A percentile compares a stretch with the other conserved stretches of the same genome.
These are phyloP conservation scores for Metridium senile DNA, from an alignment of 92 coral and sea anemone genomes.

Conservation along the genomic window DNA sequence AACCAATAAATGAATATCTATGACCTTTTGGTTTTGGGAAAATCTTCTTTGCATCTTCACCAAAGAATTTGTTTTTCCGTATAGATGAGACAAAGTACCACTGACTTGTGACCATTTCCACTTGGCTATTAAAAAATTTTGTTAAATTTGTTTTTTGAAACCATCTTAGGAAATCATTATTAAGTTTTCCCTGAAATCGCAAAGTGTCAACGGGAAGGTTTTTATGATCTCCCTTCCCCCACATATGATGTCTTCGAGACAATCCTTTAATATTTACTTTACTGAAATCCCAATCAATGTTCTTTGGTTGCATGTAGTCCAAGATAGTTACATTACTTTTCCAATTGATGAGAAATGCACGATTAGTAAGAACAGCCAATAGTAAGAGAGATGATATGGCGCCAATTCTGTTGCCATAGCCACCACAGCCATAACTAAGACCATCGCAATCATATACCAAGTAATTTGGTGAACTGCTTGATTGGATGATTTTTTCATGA, in stretches of 20 bases:
- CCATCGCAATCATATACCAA: slow-evolving; percentile 72
- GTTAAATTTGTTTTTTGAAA: slow-evolving; percentile 34
- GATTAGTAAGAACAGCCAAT: slow-evolving; percentile 65
- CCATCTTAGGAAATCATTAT: slow-evolving; percentile 43
- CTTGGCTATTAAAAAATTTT: slow-evolving; percentile 40
- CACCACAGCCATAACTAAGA: slow-evolving; percentile 64
- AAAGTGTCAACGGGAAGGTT: slow-evolving; percentile 26
- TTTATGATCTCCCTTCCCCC: slow-evolving; percentile 60
- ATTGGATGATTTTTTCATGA: slow-evolving; percentile 47
- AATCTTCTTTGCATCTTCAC: slow-evolving; percentile 18
- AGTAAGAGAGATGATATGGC: slow-evolving; percentile 61
- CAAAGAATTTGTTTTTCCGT: slow-evolving; percentile 49
- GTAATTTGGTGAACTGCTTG: slow-evolving; percentile 29
- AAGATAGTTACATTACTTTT: slow-evolving; percentile 43
- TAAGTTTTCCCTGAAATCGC: not conserved
- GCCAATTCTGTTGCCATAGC: slow-evolving; percentile 72
- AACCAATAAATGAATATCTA: slow-evolving; percentile 60
- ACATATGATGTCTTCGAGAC: slow-evolving; percentile 47
- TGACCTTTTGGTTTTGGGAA: slow-evolving; percentile 36
- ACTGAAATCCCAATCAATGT: slow-evolving; percentile 52
- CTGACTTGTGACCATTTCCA: slow-evolving; percentile 61
- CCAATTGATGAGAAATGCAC: slow-evolving; percentile 76
- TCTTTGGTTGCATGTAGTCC: slow-evolving; percentile 59
- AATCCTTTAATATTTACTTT: slow-evolving; percentile 33
- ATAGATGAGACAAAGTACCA: slow-evolving; percentile 70